Evolutionary conservation across 2,113 vertebrate genomes (phyloP).

Genomic region (Thryonomys swinderianus): DNA sequence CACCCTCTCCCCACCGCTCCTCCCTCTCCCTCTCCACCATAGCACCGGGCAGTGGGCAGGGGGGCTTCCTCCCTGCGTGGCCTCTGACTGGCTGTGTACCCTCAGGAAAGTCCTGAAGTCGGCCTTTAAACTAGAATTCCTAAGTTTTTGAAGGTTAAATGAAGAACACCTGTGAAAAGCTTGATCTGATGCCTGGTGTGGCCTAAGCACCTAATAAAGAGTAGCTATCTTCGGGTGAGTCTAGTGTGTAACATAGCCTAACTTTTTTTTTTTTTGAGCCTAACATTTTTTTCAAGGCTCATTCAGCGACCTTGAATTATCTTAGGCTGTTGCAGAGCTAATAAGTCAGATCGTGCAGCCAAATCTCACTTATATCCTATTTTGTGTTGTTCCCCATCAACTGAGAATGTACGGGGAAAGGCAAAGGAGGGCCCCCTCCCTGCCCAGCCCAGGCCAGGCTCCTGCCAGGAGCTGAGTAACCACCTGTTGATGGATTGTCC

Average conservation of each 20-base stretch:
- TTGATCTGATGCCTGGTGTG: neutral
- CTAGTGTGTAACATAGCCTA: neutral
- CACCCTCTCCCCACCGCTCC: neutral
- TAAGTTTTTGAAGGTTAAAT: neutral
- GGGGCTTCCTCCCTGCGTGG: neutral
- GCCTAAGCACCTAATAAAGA: neutral
- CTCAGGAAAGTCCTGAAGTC: neutral
- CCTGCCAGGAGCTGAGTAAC: neutral
- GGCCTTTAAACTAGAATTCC: neutral
- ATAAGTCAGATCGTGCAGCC: neutral
- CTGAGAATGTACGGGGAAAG: neutral
- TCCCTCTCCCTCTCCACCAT: rapidly evolving
- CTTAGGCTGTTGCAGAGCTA: neutral
- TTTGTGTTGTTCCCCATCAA: neutral
- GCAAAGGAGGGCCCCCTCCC: neutral
- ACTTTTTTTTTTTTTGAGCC: constrained; percentile 35
- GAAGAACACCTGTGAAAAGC: neutral
- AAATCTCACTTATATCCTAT: neutral
- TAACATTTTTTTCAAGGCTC: constrained; percentile 15
- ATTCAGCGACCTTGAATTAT: neutral
- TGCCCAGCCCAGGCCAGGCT: neutral
- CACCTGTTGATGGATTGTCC: neutral
- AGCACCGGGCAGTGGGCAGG: neutral
- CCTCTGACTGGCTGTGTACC: neutral
- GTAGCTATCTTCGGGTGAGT: neutral